Percentiles rank a stretch among this genome's conserved stretches.
Conservation (phyloP, 2,113 vertebrate genomes). For the Nipponia nippon region DNA sequence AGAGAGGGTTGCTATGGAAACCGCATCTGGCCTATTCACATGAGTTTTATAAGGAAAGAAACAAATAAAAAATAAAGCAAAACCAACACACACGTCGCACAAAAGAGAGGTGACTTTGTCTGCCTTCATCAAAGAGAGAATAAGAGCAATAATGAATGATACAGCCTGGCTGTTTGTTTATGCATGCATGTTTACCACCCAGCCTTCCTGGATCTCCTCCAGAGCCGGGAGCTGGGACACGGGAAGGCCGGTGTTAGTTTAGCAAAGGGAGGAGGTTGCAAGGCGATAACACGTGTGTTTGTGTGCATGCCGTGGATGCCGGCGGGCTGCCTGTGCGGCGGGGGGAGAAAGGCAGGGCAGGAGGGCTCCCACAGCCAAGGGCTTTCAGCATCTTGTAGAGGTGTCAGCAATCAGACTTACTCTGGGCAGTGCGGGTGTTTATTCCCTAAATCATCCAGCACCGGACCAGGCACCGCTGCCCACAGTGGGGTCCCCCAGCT, state of each 20-base stretch:
- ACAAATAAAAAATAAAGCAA: slow-evolving; percentile 20
- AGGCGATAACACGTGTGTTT: rapidly evolving
- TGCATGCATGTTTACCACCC: background rate
- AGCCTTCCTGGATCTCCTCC: background rate
- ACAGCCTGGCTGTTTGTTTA: background rate
- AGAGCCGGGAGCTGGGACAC: background rate
- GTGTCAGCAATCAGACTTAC: no score
- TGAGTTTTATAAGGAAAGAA: slow-evolving; percentile 22
- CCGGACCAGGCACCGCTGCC: background rate
- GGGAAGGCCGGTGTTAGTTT: background rate
- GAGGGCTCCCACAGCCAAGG: background rate
- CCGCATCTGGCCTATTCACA: slow-evolving; percentile 59
- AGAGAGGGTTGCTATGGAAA: slow-evolving; percentile 71
- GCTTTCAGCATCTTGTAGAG: background rate
- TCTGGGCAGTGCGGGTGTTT: background rate
- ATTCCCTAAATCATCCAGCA: background rate
- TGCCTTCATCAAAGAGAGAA: background rate
- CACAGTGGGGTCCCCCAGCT: rapidly evolving
- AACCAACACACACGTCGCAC: background rate
- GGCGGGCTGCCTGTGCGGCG: rapidly evolving
- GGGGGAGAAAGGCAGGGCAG: background rate
- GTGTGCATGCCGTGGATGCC: rapidly evolving
- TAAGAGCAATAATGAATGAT: background rate
- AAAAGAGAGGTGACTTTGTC: slow-evolving; percentile 2
- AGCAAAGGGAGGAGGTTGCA: background rate